These are phyloP conservation scores for Hofmannophila pseudospretella DNA, from an alignment of 2,888 invertebrate genomes.

Conservation along the genomic window DNA sequence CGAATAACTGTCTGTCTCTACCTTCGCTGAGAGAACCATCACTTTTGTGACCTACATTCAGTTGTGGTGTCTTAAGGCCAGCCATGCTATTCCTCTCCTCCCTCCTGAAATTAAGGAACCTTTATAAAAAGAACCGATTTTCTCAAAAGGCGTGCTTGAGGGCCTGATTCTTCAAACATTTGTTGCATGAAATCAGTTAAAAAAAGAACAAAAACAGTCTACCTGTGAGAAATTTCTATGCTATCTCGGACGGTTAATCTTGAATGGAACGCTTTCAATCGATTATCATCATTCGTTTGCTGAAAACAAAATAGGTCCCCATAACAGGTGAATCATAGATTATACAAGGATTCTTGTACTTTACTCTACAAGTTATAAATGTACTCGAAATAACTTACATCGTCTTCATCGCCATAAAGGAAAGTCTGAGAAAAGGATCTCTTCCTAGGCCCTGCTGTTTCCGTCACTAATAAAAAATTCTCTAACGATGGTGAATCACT, in stretches of 20 bases:
- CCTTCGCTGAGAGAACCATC: neutral
- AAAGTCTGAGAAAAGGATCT: constrained; percentile 16
- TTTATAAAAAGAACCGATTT: too few relatives aligned
- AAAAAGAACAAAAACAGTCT: constrained; percentile 26
- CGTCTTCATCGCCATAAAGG: constrained; percentile 14
- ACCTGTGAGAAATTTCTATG: constrained; percentile 58
- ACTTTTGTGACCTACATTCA: neutral
- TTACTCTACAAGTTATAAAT: constrained; percentile 1
- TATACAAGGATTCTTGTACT: constrained; percentile 1
- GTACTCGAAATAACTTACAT: constrained; percentile 17
- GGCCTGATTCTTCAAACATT: too few relatives aligned
- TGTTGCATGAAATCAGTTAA: constrained; percentile 12
- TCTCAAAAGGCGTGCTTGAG: too few relatives aligned
- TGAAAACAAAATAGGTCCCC: constrained; percentile 34
- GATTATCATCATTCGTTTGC: constrained; percentile 21
- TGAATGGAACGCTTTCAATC: constrained; percentile 19
- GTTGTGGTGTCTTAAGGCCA: neutral
- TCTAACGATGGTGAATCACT: constrained; percentile 19
- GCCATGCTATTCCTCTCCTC: constrained; percentile 1
- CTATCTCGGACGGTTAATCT: constrained; percentile 51
- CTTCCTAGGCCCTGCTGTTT: constrained; percentile 13
- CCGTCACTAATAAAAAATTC: constrained; percentile 23
- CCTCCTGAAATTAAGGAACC: constrained; percentile 1
- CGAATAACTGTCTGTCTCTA: neutral
- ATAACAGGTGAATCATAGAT: constrained; percentile 7